A percentile compares a stretch with the other conserved stretches of the same genome.
Evolutionary conservation across 2,888 invertebrate genomes (phyloP).

Genomic region (Smittia sp.): DNA sequence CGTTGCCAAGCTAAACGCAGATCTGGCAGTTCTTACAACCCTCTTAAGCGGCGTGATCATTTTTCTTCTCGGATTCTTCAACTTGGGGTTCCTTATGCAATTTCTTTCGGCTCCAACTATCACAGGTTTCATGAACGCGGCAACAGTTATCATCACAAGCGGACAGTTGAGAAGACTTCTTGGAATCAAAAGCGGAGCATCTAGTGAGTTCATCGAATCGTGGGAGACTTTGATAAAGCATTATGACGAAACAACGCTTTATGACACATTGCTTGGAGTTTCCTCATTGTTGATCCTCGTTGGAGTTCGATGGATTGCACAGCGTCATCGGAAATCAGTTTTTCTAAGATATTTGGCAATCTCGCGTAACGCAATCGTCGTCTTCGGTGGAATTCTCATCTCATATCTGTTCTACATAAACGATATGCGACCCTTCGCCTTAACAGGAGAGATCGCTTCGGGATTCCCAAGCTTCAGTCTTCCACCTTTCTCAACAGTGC

Average conservation of each 20-base stretch:
- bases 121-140: slow-evolving; percentile 80
- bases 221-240: slow-evolving; percentile 62
- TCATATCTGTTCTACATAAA: slow-evolving; percentile 59
- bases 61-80: slow-evolving; percentile 67
- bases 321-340: slow-evolving; percentile 47
- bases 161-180: slow-evolving; percentile 74
- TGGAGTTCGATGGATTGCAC: slow-evolving; percentile 56
- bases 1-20: slow-evolving; percentile 61
- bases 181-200: slow-evolving; percentile 56
- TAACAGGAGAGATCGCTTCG: slow-evolving; percentile 67
- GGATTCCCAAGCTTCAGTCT: slow-evolving; percentile 67
- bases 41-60: slow-evolving; percentile 73
- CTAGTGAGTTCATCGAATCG: slow-evolving; percentile 64
- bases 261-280: slow-evolving; percentile 69
- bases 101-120: slow-evolving; percentile 85
- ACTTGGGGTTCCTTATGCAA: slow-evolving; percentile 75
- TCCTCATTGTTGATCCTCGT: slow-evolving; percentile 56
- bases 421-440: slow-evolving; percentile 60
- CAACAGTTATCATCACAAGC: slow-evolving; percentile 78
- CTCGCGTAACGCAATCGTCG: slow-evolving; percentile 76
- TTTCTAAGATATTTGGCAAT: slow-evolving; percentile 56
- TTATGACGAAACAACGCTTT: slow-evolving; percentile 60
- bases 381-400: slow-evolving; percentile 64
- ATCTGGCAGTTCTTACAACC: slow-evolving; percentile 68
- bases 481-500: slow-evolving; percentile 65